Conservation (phyloP, 2,113 vertebrate genomes). For the Strigops habroptila region DNA sequence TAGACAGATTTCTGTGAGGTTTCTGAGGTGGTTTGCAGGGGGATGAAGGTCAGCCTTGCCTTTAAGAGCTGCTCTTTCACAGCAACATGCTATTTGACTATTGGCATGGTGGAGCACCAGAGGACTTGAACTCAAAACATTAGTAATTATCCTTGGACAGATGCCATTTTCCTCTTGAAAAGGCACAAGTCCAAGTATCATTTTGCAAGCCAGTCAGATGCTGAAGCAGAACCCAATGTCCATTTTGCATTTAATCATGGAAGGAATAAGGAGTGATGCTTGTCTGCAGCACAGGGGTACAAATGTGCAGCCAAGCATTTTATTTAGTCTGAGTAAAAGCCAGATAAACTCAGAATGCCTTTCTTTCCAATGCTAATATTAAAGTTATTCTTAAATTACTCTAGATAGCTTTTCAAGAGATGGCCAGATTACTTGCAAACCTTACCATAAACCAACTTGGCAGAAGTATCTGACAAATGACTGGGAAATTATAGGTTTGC, state of each 20-base stretch:
- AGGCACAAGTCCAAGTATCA: neutral
- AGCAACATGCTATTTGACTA: neutral
- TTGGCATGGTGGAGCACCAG: neutral
- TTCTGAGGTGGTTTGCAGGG: neutral
- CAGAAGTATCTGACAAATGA: neutral
- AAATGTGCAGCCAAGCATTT: neutral
- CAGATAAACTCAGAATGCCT: neutral
- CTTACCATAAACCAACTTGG: neutral
- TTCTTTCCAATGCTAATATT: constrained; percentile 1
- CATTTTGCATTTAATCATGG: neutral
- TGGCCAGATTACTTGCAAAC: neutral
- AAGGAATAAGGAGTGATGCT: neutral
- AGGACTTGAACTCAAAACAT: neutral
- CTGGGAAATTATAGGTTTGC: neutral
- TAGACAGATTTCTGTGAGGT: neutral
- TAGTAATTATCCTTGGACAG: neutral
- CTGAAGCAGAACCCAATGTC: neutral
- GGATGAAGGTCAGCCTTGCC: neutral
- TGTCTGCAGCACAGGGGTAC: neutral
- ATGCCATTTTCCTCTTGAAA: neutral
- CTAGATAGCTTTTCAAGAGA: neutral
- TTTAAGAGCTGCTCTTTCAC: neutral
- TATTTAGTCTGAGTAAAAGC: neutral
- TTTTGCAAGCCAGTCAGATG: neutral
- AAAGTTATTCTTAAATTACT: neutral